Base-by-base conservation (phyloP, 2,888 invertebrate genomes). In the Tanaodytes sp. region DNA sequence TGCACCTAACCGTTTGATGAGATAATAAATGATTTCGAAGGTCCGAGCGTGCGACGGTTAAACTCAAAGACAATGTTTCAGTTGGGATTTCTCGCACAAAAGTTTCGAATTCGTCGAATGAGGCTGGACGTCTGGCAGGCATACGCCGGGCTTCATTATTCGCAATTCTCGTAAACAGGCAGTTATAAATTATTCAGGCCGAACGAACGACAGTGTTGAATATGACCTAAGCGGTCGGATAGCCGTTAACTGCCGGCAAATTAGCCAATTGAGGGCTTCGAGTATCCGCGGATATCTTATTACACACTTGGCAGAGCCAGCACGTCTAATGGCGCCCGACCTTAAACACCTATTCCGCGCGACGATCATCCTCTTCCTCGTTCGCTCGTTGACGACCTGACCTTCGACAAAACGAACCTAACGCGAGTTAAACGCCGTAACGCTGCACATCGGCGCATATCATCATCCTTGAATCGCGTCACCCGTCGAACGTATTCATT, bases 281-380 rank as follows among this genome's bases (percentile, higher is more conserved):
- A 84, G 84, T 84, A 84, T 84, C 84, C 84, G 84, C 84, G 84
- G 84, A 84, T 84, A 84, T 84, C 84, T 84, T 84, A 84, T 84
- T 84, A 84, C 84, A 84, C 80, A 80, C 82, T 81, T 80, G 79
- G 77, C 78, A 75, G n/a, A n/a, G 77, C 74, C 51, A 46, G 57
- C 72, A 74, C 76, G 74, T 72, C 77, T 75, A 76, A 80, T 80
- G 79, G 81, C 81, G 81, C 80, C 79, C 79, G 80, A 72, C 72
- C 75, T 75, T 76, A 72, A 77, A 75, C 75, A 75, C 75, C 72
- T 72, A 70, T 74, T 73, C 73, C 70, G 73, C 72, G 73, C 75
- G 65, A 75, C 74, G 76, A 75, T 75, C 75, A 76, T 77, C 74
- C 75, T 73, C 77, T 75, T 79, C 79, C 76, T 77, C 71, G 65